Conservation (phyloP, 2,797 vertebrate genomes). For the Gorsachius magnificus region DNA sequence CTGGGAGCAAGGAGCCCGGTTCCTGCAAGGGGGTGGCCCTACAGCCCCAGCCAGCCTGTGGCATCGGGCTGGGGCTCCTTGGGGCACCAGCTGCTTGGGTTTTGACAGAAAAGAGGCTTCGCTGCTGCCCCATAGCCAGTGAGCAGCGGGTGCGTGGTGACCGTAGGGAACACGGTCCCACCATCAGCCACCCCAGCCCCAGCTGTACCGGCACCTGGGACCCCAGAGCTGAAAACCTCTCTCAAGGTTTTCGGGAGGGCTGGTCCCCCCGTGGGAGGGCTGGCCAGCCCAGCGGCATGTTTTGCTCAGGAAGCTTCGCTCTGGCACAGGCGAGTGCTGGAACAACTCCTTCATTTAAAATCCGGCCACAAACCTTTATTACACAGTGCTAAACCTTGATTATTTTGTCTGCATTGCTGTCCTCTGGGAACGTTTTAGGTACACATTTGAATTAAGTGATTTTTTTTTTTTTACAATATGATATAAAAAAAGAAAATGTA, state of each 20-base stretch:
- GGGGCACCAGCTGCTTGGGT: accelerated
- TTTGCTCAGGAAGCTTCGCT: background rate
- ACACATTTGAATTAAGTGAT: conserved; percentile 52
- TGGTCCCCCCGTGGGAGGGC: accelerated
- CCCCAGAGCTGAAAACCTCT: background rate
- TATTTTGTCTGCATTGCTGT: background rate
- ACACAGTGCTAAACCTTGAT: background rate
- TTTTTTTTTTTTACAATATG: conserved; percentile 54
- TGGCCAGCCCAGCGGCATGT: background rate
- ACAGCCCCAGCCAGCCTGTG: accelerated
- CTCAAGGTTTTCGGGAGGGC: background rate
- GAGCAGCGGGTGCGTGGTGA: background rate
- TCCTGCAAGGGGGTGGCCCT: background rate
- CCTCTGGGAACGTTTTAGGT: conserved; percentile 48
- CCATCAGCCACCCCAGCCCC: background rate
- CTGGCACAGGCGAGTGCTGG: background rate
- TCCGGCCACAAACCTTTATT: conserved; percentile 23
- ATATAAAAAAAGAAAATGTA: conserved; percentile 50
- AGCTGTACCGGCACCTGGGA: background rate
- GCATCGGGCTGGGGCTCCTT: background rate
- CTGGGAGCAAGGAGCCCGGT: accelerated
- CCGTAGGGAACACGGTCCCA: accelerated
- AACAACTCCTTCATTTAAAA: conserved; percentile 10
- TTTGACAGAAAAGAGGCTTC: background rate
- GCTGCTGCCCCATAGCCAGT: accelerated